Conservation (phyloP, 1,140 invertebrate genomes). For the Diachasmimorpha longicaudata region DNA sequence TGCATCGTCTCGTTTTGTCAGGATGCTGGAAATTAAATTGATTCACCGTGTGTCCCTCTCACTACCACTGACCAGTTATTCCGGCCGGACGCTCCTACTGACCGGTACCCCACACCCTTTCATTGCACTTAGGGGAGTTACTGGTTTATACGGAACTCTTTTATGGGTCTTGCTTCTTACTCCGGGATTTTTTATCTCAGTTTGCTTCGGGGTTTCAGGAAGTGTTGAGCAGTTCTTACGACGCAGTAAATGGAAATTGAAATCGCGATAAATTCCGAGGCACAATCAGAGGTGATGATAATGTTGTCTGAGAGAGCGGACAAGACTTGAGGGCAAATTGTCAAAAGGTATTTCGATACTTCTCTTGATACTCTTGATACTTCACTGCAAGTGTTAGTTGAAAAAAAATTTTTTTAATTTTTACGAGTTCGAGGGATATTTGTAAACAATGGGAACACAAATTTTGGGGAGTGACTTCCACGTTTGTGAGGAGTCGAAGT, state of each 20-base stretch:
- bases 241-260: too few species aligned
- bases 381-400: too few species aligned
- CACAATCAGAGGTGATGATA: too few species aligned
- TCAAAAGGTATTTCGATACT: neutral
- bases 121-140: conserved; percentile 36
- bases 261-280: too few species aligned
- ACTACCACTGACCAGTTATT: conserved; percentile 47
- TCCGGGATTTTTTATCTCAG: neutral
- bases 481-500: too few species aligned
- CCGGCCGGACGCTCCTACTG: conserved; percentile 33
- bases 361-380: too few species aligned
- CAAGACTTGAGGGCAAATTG: neutral
- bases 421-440: too few species aligned
- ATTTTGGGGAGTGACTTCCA: neutral
- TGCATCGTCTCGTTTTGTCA: conserved; percentile 40
- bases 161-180: conserved; percentile 21
- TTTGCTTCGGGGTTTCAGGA: neutral
- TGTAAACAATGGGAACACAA: too few species aligned
- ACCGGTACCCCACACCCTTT: conserved; percentile 34
- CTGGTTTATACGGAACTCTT: conserved; percentile 34
- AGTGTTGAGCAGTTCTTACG: neutral
- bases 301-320: too few species aligned
- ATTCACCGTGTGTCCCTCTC: conserved; percentile 16
- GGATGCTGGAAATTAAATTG: conserved; percentile 50
- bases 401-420: too few species aligned